Base-by-base conservation (phyloP, 2,797 vertebrate species). In the Lindbergichthys nudifrons region DNA sequence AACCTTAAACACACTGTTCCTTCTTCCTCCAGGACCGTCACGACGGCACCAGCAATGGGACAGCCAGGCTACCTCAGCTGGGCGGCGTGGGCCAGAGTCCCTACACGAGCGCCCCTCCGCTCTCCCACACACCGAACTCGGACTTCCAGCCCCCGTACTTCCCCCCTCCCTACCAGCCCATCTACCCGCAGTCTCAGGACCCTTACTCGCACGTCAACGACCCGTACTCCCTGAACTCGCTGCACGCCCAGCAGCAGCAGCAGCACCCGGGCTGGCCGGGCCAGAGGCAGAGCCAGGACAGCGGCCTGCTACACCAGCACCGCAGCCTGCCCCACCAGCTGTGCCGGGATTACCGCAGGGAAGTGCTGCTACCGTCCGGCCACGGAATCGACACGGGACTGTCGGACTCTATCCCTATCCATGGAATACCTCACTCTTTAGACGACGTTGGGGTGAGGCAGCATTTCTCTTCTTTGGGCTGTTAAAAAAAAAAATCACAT, bases 161-260 rank as follows among this genome's bases (percentile, higher is more conserved):
- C 71, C 97, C 97, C 77, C 97, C 97, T 5, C 97, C 97, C 73
- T 98, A 98, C 93, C 97, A 98, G 94, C 97, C 97, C 93, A 98
- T 98, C 93, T 98, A 98, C 92, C 96, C 97, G 78, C 97, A 98
- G 93, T 98, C 97, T 94, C 97, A 98, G 96, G 97, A 99, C 92
- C 97, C 97, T 84, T 99, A 98, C 90, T 96, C 97, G 89, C 98
- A 98, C 95, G 97, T 98, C 88, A 99, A 98, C 95, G 98, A 99
- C 95, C 98, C 96, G 57, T 98, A 99, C 94, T 98, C 97, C 92
- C 95, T 98, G 87, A 98, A 98, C 92, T 96, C 97, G 73, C 95
- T 98, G 85, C 98, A 98, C 88, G 96, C 97, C 76, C 98, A 99
- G 88, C 96, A 95, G 43, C 97, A 98, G 85, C 97, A 96, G 67